Percentiles rank a stretch among this genome's conserved stretches.
phyloP scores from a whole-genome alignment of 2,888 invertebrate genomes.

The Chironomus tentans region DNA sequence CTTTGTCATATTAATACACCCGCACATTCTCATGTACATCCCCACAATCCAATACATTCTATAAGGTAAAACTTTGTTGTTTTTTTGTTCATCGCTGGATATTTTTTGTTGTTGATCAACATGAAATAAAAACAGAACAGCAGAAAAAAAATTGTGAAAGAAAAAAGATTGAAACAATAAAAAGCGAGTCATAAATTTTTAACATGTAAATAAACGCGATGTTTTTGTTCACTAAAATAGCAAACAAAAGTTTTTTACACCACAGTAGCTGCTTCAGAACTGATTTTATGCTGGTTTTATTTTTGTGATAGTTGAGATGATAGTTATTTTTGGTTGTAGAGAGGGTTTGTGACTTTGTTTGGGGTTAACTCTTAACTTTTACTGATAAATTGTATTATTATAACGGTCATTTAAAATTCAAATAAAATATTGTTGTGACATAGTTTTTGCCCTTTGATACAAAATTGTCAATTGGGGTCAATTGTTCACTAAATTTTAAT shows the following conservation, averaged over 20 bases:
- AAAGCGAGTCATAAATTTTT: constrained; percentile 4
- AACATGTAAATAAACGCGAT: constrained; percentile 6
- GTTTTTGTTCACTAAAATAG: background rate
- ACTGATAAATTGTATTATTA: too few relatives aligned
- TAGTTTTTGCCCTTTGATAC: too few relatives aligned
- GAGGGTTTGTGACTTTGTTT: too few relatives aligned
- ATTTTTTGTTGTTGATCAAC: too few relatives aligned
- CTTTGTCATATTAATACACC: background rate
- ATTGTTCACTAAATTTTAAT: too few relatives aligned
- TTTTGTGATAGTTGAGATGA: background rate
- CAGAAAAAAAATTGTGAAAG: background rate
- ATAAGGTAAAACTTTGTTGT: background rate
- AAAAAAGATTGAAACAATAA: background rate
- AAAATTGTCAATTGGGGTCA: too few relatives aligned
- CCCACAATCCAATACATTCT: background rate
- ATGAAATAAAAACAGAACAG: too few relatives aligned
- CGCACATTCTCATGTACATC: background rate
- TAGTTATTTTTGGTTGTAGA: too few relatives aligned
- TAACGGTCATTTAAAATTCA: too few relatives aligned
- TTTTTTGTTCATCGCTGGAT: too few relatives aligned
- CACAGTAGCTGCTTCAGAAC: background rate
- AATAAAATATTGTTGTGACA: too few relatives aligned
- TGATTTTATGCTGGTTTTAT: background rate
- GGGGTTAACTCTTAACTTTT: too few relatives aligned
- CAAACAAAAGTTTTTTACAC: constrained; percentile 9